Percentiles rank a stretch among this genome's conserved stretches.
phyloP scores from a whole-genome alignment of 2,113 vertebrate species.

The Misgurnus mizolepis region DNA sequence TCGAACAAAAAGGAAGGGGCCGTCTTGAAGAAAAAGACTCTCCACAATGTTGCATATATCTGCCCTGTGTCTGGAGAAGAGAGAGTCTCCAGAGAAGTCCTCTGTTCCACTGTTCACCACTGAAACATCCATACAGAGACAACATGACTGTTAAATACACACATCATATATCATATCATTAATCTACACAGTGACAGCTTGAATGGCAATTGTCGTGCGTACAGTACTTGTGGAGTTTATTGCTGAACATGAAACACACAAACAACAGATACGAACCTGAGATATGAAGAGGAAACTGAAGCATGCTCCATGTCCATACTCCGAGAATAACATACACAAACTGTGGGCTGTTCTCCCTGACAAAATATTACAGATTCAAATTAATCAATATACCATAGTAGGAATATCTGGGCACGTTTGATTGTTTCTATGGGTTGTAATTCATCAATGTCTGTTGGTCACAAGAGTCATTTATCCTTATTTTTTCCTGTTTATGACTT shows the following conservation, averaged over 20 bases:
- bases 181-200: too few relatives aligned
- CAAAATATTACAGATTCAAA: background rate
- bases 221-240: too few relatives aligned
- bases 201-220: too few relatives aligned
- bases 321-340: constrained; percentile 86
- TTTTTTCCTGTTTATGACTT: too few relatives aligned
- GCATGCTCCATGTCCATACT: constrained; percentile 97
- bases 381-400: background rate
- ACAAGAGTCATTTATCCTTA: too few relatives aligned
- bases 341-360: constrained; percentile 73
- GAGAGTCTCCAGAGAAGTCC: constrained; percentile 52
- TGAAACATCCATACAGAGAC: constrained; percentile 52
- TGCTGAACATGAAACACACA: too few relatives aligned
- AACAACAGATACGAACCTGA: constrained; percentile 77
- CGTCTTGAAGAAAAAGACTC: constrained; percentile 91
- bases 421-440: too few relatives aligned
- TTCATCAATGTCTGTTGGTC: too few relatives aligned
- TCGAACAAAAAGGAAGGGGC: constrained; percentile 88
- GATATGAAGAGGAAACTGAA: constrained; percentile 94
- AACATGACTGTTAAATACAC: background rate
- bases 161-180: too few relatives aligned
- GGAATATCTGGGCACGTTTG: too few relatives aligned
- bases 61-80: constrained; percentile 76
- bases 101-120: constrained; percentile 76
- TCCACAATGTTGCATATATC: constrained; percentile 88